These are phyloP conservation scores for Anas capensis DNA, from an alignment of 2,797 vertebrate genomes.

Conservation along the genomic window DNA sequence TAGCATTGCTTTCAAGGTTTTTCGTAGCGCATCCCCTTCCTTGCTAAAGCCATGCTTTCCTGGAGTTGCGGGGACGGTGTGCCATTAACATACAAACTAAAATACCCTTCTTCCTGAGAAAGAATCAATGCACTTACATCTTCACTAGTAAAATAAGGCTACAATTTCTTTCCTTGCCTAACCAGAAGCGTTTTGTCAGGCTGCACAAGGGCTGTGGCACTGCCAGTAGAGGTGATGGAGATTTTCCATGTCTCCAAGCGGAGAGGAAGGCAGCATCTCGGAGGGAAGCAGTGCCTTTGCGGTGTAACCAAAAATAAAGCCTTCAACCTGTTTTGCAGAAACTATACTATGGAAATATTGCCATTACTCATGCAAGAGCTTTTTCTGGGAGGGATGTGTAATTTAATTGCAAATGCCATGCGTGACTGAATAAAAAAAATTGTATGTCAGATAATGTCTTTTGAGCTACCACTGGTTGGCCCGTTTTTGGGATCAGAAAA, in stretches of 20 bases:
- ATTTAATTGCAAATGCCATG: not conserved
- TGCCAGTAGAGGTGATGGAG: no score
- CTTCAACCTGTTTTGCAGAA: not conserved
- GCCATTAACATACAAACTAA: not conserved
- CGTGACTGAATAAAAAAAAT: not conserved
- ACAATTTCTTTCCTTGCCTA: fast-evolving
- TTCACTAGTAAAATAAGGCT: not conserved
- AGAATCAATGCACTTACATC: not conserved
- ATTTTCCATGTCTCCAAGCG: no score
- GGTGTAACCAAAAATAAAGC: not conserved
- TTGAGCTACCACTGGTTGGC: not conserved
- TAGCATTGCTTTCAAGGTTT: conserved; percentile 4
- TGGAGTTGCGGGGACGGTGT: not conserved
- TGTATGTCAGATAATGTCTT: not conserved
- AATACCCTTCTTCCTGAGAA: not conserved
- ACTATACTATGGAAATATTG: not conserved
- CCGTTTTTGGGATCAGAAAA: not conserved
- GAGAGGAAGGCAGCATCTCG: no score
- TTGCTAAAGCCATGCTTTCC: not conserved
- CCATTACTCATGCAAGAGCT: not conserved
- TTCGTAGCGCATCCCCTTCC: not conserved
- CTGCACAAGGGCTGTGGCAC: not conserved
- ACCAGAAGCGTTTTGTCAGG: not conserved
- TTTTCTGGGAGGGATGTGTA: not conserved
- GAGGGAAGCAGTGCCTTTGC: no score